Percentiles rank a stretch among this genome's conserved stretches.
Evolutionary conservation across 2,113 vertebrate genomes (phyloP).

Genomic region (Abramis brama): DNA sequence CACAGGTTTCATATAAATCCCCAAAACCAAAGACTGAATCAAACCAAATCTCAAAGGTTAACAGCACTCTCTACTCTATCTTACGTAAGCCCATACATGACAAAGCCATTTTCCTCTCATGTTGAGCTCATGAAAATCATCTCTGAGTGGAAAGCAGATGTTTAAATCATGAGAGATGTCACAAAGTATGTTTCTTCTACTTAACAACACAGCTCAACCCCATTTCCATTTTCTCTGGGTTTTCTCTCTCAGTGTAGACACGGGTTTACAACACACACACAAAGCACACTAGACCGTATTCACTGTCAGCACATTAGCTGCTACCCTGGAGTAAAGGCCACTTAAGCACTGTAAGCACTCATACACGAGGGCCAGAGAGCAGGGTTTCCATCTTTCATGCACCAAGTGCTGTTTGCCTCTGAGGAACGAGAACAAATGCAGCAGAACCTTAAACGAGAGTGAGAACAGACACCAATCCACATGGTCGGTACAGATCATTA

Average conservation of each 20-base stretch:
- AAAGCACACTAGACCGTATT: slow-evolving; percentile 24
- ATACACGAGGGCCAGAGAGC: slow-evolving; percentile 16
- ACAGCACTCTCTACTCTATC: neutral
- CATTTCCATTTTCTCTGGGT: slow-evolving; percentile 30
- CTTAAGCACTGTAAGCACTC: slow-evolving; percentile 28
- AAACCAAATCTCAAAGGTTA: neutral
- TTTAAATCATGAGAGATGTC: slow-evolving; percentile 46
- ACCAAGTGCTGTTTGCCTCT: neutral
- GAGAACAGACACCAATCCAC: neutral
- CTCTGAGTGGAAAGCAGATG: neutral
- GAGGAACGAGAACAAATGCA: neutral
- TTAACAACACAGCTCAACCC: slow-evolving; percentile 21
- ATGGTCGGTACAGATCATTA: slow-evolving; percentile 1
- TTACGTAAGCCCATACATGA: slow-evolving; percentile 23
- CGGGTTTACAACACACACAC: slow-evolving; percentile 35
- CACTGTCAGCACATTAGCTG: slow-evolving; percentile 50
- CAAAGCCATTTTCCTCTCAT: slow-evolving; percentile 24
- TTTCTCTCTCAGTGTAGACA: slow-evolving; percentile 7
- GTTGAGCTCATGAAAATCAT: slow-evolving; percentile 5
- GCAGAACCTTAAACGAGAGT: slow-evolving; percentile 7
- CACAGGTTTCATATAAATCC: neutral
- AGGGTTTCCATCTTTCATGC: slow-evolving; percentile 3
- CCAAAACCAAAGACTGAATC: neutral
- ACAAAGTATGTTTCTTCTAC: neutral
- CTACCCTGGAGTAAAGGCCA: slow-evolving; percentile 34